Percentiles rank a stretch among this genome's conserved stretches.
Conservation (phyloP, 2,797 vertebrate genomes). For the Mormyrus hasselquistii region DNA sequence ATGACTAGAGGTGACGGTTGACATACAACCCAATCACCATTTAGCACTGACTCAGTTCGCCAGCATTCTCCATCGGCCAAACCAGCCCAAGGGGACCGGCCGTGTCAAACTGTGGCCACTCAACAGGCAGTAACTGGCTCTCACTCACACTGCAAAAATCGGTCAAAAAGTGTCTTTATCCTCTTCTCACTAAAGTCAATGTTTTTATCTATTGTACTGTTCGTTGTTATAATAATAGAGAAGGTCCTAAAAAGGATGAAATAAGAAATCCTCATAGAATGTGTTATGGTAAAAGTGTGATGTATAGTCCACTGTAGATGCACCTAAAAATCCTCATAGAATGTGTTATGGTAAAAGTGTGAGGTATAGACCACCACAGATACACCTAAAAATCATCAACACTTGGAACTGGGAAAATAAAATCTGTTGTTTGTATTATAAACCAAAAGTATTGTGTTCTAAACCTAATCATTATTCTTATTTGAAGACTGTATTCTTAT, state of each 20-base stretch:
- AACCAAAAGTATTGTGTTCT: not conserved
- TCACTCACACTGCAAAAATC: not conserved
- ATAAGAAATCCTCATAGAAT: not conserved
- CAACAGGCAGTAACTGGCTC: not conserved
- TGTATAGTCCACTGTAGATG: not conserved
- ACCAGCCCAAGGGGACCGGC: not conserved
- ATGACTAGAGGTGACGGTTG: not conserved
- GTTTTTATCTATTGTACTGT: not conserved
- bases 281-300: not conserved
- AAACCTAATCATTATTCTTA: not conserved
- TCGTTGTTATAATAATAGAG: not conserved
- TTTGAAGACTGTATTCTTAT: not conserved
- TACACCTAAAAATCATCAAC: not conserved
- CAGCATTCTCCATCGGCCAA: not conserved
- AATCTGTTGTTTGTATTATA: not conserved
- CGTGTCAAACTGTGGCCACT: not conserved
- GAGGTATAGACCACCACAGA: not conserved
- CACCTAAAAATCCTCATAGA: not conserved
- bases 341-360: not conserved
- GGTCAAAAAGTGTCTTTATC: not conserved
- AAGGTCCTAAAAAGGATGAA: not conserved
- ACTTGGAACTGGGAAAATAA: not conserved
- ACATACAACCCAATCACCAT: not conserved
- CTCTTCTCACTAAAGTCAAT: not conserved
- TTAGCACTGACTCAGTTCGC: not conserved